A percentile compares a stretch with the other conserved stretches of the same genome.
phyloP scores from a whole-genome alignment of 2,113 vertebrate species.

The Megaceryle torquata region DNA sequence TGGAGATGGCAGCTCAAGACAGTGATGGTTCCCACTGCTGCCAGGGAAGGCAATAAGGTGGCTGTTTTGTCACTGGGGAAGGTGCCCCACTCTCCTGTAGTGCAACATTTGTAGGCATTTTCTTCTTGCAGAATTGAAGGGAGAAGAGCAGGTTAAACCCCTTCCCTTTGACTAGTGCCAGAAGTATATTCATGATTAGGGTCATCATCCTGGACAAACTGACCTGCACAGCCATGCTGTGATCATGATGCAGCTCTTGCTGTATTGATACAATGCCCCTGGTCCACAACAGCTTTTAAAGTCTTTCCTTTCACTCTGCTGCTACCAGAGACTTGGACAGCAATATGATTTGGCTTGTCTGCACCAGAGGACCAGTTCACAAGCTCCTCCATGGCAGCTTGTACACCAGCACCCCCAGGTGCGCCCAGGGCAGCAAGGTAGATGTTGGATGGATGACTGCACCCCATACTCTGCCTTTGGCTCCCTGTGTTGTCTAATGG shows the following conservation, averaged over 20 bases:
- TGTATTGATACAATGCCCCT: not conserved
- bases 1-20: not conserved
- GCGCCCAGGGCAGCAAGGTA: not conserved
- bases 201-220: fast-evolving
- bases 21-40: not conserved
- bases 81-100: not conserved
- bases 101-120: not conserved
- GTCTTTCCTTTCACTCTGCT: not conserved
- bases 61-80: not conserved
- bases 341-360: not conserved
- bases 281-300: not conserved
- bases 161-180: not conserved
- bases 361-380: not conserved
- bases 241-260: not conserved
- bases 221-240: fast-evolving
- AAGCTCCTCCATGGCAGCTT: not conserved
- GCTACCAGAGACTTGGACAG: not conserved
- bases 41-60: not conserved
- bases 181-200: not conserved
- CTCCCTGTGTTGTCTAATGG: not conserved
- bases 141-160: not conserved
- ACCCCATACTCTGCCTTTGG: not conserved
- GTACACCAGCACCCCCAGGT: not conserved
- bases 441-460: not conserved
- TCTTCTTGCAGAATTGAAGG: not conserved